phyloP scores from a whole-genome alignment of 2,888 invertebrate species.

The Spilarctia lutea region DNA sequence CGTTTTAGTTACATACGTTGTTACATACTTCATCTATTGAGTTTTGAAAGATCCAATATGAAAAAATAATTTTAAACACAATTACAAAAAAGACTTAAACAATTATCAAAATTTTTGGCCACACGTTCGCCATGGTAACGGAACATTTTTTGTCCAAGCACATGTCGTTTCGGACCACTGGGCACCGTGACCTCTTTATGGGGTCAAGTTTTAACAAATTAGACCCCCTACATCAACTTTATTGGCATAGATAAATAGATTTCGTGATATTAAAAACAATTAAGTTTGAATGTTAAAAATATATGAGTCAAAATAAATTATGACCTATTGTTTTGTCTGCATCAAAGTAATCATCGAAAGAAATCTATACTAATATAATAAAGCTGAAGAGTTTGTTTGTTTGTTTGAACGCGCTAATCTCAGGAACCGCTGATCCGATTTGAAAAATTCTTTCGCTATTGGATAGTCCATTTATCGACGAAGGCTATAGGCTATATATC shows the following conservation, averaged over 20 bases:
- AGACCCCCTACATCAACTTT: slow-evolving; percentile 50
- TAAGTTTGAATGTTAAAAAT: slow-evolving; percentile 6
- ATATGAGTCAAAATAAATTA: slow-evolving; percentile 12
- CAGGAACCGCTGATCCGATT: no score
- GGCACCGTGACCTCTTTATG: slow-evolving; percentile 70
- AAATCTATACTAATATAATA: no score
- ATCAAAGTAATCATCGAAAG: not conserved
- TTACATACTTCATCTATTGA: not conserved
- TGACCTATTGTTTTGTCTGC: slow-evolving; percentile 18
- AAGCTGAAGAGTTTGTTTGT: not conserved
- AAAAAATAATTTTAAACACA: not conserved
- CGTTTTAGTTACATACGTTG: not conserved
- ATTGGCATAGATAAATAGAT: slow-evolving; percentile 34
- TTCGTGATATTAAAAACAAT: slow-evolving; percentile 32
- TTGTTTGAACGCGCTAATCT: not conserved
- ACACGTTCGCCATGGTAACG: slow-evolving; percentile 31
- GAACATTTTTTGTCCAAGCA: slow-evolving; percentile 54
- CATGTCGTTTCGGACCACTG: slow-evolving; percentile 67
- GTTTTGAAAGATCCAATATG: not conserved
- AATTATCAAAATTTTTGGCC: slow-evolving; percentile 27
- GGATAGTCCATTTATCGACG: no score
- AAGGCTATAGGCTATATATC: no score
- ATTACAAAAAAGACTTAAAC: not conserved
- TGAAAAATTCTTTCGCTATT: no score
- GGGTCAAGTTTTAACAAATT: slow-evolving; percentile 70